phyloP scores from a whole-genome alignment of 92 coral and sea anemone genomes.

The Anthopleura xanthogrammica region DNA sequence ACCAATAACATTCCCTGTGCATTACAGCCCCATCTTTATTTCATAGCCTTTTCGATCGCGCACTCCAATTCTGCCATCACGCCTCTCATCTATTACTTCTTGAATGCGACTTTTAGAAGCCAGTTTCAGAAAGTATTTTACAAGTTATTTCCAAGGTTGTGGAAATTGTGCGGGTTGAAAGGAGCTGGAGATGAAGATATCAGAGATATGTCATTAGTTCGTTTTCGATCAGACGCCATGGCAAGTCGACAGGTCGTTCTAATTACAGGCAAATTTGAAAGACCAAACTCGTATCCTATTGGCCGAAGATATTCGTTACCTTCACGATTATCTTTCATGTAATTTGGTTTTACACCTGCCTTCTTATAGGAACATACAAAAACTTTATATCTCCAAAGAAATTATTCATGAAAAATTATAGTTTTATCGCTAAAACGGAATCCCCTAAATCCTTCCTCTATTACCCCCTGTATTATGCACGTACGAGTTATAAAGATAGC shows the following conservation, averaged over 20 bases:
- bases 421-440: no score
- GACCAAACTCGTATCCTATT: slow-evolving; percentile 15
- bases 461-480: no score
- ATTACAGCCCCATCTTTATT: slow-evolving; percentile 24
- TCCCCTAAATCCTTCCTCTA: no score
- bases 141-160: background rate
- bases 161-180: background rate
- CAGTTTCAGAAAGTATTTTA: slow-evolving; percentile 22
- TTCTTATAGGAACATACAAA: no score
- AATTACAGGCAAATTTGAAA: background rate
- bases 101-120: slow-evolving; percentile 33
- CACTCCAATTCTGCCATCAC: slow-evolving; percentile 59
- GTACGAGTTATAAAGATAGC: no score
- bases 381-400: no score
- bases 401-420: no score
- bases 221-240: slow-evolving; percentile 1
- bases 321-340: slow-evolving; percentile 1
- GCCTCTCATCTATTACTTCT: slow-evolving; percentile 56
- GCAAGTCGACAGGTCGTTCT: slow-evolving; percentile 10
- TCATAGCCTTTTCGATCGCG: slow-evolving; percentile 37
- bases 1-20: slow-evolving; percentile 28
- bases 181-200: slow-evolving; percentile 1
- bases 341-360: no score
- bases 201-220: slow-evolving; percentile 14
- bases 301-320: slow-evolving; percentile 13